These are phyloP conservation scores for Mesitornis unicolor DNA, from an alignment of 2,113 vertebrate genomes.

Conservation along the genomic window DNA sequence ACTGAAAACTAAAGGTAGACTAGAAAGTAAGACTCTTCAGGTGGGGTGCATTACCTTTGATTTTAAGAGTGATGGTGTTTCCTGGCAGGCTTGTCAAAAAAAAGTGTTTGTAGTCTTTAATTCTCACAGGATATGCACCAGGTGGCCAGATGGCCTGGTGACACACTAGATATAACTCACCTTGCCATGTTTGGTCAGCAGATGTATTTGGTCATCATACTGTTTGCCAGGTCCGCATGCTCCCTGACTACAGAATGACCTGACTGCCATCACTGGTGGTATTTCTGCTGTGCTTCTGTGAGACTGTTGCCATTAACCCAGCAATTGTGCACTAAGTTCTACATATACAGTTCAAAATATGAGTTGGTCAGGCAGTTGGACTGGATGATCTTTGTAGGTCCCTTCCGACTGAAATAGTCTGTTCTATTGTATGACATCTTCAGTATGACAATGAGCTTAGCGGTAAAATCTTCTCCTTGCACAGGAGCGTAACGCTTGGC, in stretches of 20 bases:
- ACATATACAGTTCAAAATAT: background rate
- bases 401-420: no score
- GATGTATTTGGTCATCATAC: background rate
- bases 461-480: background rate
- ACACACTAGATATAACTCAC: background rate
- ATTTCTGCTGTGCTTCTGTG: background rate
- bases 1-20: background rate
- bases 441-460: background rate
- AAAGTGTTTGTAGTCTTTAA: background rate
- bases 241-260: background rate
- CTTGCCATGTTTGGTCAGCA: background rate
- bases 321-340: background rate
- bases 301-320: background rate
- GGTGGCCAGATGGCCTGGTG: background rate
- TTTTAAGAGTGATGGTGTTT: background rate
- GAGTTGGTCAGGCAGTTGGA: no score
- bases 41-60: background rate
- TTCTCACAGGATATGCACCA: background rate
- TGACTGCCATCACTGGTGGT: background rate
- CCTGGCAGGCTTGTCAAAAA: background rate
- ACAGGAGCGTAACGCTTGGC: background rate
- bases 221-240: background rate
- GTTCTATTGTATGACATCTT: no score
- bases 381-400: no score
- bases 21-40: background rate